Evolutionary conservation across 2,888 invertebrate species (phyloP), one percentile per base, ranked within the genome.

Genomic region (Phyto melanocephala): DNA sequence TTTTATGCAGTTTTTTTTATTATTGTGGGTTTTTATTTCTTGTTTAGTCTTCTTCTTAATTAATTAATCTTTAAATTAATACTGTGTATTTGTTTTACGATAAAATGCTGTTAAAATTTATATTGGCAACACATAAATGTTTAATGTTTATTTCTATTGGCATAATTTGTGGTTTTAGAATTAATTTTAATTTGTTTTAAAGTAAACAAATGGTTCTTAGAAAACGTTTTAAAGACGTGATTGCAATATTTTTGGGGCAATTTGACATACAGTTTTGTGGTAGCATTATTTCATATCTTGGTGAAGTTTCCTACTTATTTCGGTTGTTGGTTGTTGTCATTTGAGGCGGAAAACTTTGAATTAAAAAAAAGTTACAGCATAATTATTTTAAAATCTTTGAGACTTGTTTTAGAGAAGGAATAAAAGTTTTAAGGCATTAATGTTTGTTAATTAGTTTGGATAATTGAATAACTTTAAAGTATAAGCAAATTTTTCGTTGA

Each of bases 21-120:
- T 72, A 24, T 37, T 24, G 45, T 58, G 47, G 47, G 22, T 63
- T 56, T 74, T 74, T 35, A 35, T 65, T 65, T 65, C 62, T 63
- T 33, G 50, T 63, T 45, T 54, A 2, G 17, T 22, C 40, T 37
- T 28, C 52, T 56, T 47, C 1, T 33, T n/a, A n/a, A 11, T 24
- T 58, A 1, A 15, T 45, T 35, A 7, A 28, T 35, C 13, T 47
- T 35, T 40, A 54, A 40, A 40, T 40, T 68, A 8, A 15, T 28
- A 3, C 11, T 50, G 10, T 47, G 15, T 47, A 10, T 22, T 50
- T 50, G 8, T 0, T 28, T 33, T 17, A 8, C 28, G 28, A 35
- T 24, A 4, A 4, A 45, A 15, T 45, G 42, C 28, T 15, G 1
- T 5, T 15, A 5, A 13, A 37, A 13, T 58, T 35, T 11, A 13